Evolutionary conservation across 2,888 invertebrate genomes (phyloP).

Genomic region (Campoplex capitator): DNA sequence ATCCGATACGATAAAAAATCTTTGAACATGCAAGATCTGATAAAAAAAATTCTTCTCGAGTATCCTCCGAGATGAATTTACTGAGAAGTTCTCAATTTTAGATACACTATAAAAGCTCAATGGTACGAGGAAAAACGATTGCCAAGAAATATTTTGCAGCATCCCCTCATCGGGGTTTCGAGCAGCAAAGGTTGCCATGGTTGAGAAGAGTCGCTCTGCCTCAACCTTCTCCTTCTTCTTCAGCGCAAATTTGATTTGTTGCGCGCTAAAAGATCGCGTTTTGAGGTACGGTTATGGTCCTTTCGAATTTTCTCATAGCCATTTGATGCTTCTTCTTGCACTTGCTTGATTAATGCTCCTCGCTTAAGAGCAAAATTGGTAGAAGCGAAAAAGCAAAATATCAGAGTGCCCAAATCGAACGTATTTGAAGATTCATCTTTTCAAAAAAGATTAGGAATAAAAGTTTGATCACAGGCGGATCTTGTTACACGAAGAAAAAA

Average conservation of each 20-base stretch:
- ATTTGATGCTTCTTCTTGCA: slow-evolving; percentile 71
- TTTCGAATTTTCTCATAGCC: slow-evolving; percentile 76
- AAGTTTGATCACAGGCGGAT: no score
- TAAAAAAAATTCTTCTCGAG: slow-evolving; percentile 7
- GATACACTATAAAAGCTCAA: slow-evolving; percentile 71
- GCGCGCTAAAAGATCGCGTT: slow-evolving; percentile 73
- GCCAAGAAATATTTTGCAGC: slow-evolving; percentile 72
- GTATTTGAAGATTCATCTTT: background rate
- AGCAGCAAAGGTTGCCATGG: slow-evolving; percentile 65
- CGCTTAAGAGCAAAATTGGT: background rate
- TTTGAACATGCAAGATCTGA: background rate
- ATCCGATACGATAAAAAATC: background rate
- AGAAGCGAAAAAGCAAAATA: background rate
- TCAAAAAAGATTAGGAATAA: background rate
- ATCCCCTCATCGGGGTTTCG: slow-evolving; percentile 75
- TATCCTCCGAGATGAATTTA: background rate
- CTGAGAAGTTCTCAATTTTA: background rate
- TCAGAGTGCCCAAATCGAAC: background rate
- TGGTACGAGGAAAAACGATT: slow-evolving; percentile 76
- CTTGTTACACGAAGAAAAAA: background rate
- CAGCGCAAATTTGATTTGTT: slow-evolving; percentile 80
- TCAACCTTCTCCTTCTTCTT: slow-evolving; percentile 43
- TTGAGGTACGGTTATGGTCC: slow-evolving; percentile 79
- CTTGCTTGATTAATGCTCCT: background rate
- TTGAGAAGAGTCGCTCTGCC: slow-evolving; percentile 54